A percentile compares a stretch with the other conserved stretches of the same genome.
Conservation (phyloP, 2,888 invertebrate species). For the Sinohyriopsis cumingii region DNA sequence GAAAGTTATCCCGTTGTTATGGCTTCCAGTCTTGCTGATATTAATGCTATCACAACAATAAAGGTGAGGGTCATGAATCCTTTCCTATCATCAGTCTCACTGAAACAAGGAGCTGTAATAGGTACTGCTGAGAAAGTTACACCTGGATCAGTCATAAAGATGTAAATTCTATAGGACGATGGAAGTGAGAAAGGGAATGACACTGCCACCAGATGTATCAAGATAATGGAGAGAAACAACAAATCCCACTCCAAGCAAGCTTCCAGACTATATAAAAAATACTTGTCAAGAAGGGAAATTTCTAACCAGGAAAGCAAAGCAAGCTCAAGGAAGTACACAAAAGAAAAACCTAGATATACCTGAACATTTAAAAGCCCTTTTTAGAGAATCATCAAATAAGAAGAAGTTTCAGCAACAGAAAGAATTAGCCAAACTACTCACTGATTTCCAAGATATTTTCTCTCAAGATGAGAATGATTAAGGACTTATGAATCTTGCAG, state of each 20-base stretch:
- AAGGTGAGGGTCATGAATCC: conserved; percentile 21
- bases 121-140: conserved; percentile 19
- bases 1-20: conserved; percentile 22
- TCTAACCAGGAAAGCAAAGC: no score
- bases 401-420: background rate
- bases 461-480: background rate
- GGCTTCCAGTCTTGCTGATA: conserved; percentile 23
- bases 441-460: background rate
- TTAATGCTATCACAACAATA: conserved; percentile 12
- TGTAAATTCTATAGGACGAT: background rate
- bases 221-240: background rate
- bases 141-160: background rate
- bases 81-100: conserved; percentile 12
- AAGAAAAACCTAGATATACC: background rate
- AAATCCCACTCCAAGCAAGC: no score
- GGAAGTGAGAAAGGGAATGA: conserved; percentile 5
- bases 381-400: background rate
- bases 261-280: no score
- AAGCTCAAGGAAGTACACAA: no score
- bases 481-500: background rate
- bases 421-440: background rate
- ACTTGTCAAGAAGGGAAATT: no score
- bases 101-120: conserved; percentile 17
- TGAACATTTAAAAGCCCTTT: no score
- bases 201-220: background rate